phyloP scores from a whole-genome alignment of 2,113 vertebrate genomes.

The Brachyhypopomus occidentalis region DNA sequence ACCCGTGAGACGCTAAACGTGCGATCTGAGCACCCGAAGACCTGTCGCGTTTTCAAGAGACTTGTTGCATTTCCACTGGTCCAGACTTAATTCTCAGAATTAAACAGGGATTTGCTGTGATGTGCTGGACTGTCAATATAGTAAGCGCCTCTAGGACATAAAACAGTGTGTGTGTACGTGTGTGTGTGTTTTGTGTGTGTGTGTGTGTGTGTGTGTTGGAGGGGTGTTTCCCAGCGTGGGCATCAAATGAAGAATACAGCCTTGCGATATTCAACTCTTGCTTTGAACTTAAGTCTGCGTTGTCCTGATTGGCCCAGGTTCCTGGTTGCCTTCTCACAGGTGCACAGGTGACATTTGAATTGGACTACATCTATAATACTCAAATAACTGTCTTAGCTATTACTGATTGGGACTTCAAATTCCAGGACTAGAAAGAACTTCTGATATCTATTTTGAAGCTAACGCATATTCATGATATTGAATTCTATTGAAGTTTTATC shows the following conservation, averaged over 20 bases:
- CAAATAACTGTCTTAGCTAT: neutral
- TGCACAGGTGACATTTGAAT: neutral
- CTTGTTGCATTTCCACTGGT: no score
- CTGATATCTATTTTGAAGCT: slow-evolving; percentile 65
- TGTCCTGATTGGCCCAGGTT: neutral
- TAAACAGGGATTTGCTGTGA: neutral
- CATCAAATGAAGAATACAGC: no score
- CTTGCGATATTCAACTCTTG: neutral
- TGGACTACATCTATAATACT: neutral
- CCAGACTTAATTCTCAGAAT: neutral
- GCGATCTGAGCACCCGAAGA: no score
- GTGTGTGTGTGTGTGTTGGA: no score
- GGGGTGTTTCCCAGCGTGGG: no score
- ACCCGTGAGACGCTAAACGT: no score
- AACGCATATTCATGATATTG: slow-evolving; percentile 64
- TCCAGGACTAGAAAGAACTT: neutral
- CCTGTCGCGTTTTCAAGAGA: no score
- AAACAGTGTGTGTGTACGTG: neutral
- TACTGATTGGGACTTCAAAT: slow-evolving; percentile 6
- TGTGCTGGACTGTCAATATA: neutral
- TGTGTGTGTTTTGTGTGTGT: no score
- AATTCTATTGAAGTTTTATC: slow-evolving; percentile 70
- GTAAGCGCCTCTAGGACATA: neutral
- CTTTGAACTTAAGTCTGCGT: neutral
- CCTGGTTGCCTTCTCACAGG: neutral